Percentiles rank a stretch among this genome's conserved stretches.
Evolutionary conservation across 2,797 vertebrate species (phyloP).

Genomic region (Acanthurus lineatus): DNA sequence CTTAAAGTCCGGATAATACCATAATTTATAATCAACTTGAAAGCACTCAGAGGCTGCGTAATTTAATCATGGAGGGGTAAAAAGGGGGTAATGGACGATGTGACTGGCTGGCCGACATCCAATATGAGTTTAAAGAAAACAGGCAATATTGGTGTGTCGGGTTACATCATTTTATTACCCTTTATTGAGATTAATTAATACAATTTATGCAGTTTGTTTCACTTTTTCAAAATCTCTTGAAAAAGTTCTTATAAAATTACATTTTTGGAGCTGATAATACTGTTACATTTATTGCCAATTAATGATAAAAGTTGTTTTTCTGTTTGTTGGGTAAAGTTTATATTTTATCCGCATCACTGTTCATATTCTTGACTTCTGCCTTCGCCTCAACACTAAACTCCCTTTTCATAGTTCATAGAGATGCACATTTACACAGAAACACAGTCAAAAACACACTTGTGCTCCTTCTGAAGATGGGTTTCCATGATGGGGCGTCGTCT

Average conservation of each 20-base stretch:
- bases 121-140: neutral
- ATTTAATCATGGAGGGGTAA: constrained; percentile 17
- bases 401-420: constrained; percentile 42
- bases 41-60: constrained; percentile 19
- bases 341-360: neutral
- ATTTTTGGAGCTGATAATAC: neutral
- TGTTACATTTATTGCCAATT: neutral
- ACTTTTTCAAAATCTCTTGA: neutral
- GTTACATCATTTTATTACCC: neutral
- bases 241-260: neutral
- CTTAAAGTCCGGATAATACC: constrained; percentile 8
- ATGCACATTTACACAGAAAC: constrained; percentile 28
- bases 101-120: neutral
- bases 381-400: constrained; percentile 25
- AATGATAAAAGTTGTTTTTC: neutral
- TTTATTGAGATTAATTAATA: neutral
- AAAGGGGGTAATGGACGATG: constrained; percentile 3
- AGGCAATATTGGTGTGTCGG: neutral
- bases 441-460: constrained; percentile 33
- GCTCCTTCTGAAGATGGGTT: constrained; percentile 66
- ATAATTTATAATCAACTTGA: constrained; percentile 39
- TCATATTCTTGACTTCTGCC: constrained; percentile 1
- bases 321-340: neutral
- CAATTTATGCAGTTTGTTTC: neutral
- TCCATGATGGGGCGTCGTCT: constrained; percentile 77